Evolutionary conservation across 2,113 vertebrate genomes (phyloP).

Genomic region (Collichthys lucidus): DNA sequence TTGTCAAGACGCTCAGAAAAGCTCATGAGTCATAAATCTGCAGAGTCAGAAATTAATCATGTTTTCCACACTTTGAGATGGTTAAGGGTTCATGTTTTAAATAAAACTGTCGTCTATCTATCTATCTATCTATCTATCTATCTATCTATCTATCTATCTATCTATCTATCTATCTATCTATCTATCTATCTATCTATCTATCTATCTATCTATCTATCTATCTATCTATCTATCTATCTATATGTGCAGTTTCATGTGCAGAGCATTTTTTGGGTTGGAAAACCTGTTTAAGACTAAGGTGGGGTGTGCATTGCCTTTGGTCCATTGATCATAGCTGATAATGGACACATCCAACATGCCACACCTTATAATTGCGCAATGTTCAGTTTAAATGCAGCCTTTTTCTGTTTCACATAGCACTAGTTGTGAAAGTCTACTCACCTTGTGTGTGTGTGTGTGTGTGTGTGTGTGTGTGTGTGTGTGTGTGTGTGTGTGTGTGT

Average conservation of each 20-base stretch:
- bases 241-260: too few species aligned
- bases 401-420: neutral
- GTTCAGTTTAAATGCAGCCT: conserved; percentile 6
- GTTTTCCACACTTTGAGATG: conserved; percentile 31
- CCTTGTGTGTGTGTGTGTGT: neutral
- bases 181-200: neutral
- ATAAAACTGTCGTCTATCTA: neutral
- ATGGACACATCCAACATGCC: neutral
- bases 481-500: neutral
- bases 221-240: neutral
- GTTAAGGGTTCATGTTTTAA: conserved; percentile 14
- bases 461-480: neutral
- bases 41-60: conserved; percentile 19
- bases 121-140: neutral
- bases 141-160: neutral
- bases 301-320: conserved; percentile 5
- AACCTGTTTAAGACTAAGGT: conserved; percentile 33
- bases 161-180: neutral
- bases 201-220: neutral
- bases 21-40: conserved; percentile 47
- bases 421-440: neutral
- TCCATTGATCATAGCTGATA: conserved; percentile 29
- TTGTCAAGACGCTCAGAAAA: conserved; percentile 17
- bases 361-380: conserved; percentile 3
- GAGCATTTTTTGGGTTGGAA: neutral